phyloP scores from a whole-genome alignment of 2,888 invertebrate genomes.

The Augiades crinisus region DNA sequence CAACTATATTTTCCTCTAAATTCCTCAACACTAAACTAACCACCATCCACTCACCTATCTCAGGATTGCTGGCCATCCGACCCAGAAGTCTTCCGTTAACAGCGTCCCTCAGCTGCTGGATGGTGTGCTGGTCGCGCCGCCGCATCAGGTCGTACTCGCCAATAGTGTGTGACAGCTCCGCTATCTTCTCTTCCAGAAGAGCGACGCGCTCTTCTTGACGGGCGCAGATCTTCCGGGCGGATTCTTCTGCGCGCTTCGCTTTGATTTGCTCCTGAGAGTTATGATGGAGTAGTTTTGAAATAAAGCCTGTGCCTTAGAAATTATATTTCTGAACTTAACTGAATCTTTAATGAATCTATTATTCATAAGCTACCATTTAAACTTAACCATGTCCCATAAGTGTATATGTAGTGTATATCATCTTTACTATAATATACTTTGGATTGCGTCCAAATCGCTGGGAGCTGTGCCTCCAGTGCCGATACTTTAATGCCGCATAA shows the following conservation, averaged over 20 bases:
- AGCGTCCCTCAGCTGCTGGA: slow-evolving; percentile 83
- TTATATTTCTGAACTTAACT: no score
- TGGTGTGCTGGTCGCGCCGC: slow-evolving; percentile 86
- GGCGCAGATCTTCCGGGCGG: slow-evolving; percentile 84
- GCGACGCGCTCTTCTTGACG: slow-evolving; percentile 90
- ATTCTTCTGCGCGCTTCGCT: slow-evolving; percentile 86
- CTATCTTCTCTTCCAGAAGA: slow-evolving; percentile 86
- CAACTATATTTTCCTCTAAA: no score
- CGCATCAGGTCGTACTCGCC: slow-evolving; percentile 88
- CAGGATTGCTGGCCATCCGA: slow-evolving; percentile 41
- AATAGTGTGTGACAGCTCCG: slow-evolving; percentile 89
- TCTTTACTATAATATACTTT: slow-evolving; percentile 19
- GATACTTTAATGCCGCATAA: slow-evolving; percentile 59
- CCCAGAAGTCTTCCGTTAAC: slow-evolving; percentile 57
- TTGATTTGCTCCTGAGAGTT: slow-evolving; percentile 84
- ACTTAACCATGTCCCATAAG: no score
- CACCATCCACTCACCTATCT: slow-evolving; percentile 25
- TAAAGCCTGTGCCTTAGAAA: no score
- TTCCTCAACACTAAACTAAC: no score
- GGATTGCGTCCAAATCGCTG: slow-evolving; percentile 20
- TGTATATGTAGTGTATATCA: no score
- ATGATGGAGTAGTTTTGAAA: no score
- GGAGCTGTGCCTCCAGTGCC: slow-evolving; percentile 19
- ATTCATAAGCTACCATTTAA: no score
- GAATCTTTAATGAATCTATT: no score